phyloP scores from a whole-genome alignment of 2,888 invertebrate genomes.

The Stenodema calcarata region DNA sequence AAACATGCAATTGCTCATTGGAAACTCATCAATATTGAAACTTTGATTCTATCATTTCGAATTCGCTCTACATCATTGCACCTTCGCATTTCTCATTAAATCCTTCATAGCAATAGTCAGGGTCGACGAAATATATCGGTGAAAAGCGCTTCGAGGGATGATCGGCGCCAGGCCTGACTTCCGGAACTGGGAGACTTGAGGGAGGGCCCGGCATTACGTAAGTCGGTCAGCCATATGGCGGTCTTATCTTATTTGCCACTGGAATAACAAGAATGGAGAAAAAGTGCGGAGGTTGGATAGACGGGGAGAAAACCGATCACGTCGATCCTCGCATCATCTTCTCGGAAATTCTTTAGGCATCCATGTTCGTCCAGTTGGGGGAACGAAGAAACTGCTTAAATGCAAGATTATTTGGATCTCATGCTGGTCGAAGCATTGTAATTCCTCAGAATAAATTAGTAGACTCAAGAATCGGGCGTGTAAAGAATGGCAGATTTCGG shows the following conservation, averaged over 20 bases:
- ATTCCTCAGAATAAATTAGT: no score
- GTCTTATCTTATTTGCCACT: conserved; percentile 13
- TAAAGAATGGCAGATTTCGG: no score
- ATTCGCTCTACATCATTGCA: not conserved
- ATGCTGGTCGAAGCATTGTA: no score
- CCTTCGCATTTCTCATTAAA: not conserved
- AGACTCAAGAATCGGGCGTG: no score
- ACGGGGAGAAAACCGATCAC: not conserved
- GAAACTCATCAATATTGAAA: not conserved
- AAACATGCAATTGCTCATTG: not conserved
- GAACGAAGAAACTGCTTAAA: no score
- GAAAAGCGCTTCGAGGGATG: not conserved
- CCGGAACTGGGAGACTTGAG: not conserved
- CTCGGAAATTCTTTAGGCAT: not conserved
- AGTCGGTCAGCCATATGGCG: conserved; percentile 24
- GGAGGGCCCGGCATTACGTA: not conserved
- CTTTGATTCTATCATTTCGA: not conserved
- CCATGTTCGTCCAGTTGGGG: no score
- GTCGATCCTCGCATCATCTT: not conserved
- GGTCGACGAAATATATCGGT: not conserved
- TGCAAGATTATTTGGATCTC: no score
- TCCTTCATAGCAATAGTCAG: not conserved
- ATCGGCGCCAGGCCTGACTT: not conserved
- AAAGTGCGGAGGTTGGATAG: not conserved
- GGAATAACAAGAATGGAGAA: conserved; percentile 17